Conservation (phyloP, 2,113 vertebrate genomes). For the Ahaetulla prasina region DNA sequence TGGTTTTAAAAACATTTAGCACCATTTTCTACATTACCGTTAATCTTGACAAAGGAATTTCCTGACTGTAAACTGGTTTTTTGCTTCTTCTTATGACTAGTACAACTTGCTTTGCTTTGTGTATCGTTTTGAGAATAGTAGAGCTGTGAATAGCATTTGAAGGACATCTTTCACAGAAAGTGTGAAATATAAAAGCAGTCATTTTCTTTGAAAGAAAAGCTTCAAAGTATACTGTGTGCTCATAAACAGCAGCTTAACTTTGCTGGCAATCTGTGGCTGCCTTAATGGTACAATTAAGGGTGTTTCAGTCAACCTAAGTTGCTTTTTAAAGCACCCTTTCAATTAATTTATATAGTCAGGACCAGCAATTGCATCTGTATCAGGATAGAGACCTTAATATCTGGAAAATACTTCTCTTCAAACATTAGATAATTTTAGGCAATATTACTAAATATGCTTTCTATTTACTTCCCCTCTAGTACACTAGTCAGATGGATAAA, state of each 20-base stretch:
- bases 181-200: neutral
- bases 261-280: neutral
- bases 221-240: neutral
- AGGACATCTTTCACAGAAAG: neutral
- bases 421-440: neutral
- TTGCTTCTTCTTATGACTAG: neutral
- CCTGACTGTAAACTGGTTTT: neutral
- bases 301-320: neutral
- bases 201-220: neutral
- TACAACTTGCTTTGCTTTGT: neutral
- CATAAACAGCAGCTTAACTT: neutral
- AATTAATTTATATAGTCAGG: neutral
- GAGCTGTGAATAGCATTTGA: neutral
- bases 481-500: neutral
- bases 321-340: neutral
- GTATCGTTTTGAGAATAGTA: neutral
- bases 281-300: neutral
- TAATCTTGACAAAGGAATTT: neutral
- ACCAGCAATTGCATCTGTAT: neutral
- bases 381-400: neutral
- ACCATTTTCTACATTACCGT: neutral
- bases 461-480: neutral
- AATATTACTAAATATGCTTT: neutral
- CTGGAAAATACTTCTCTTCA: neutral
- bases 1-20: neutral